phyloP scores from a whole-genome alignment of 2,888 invertebrate species.

The Eristalis arbustorum region DNA sequence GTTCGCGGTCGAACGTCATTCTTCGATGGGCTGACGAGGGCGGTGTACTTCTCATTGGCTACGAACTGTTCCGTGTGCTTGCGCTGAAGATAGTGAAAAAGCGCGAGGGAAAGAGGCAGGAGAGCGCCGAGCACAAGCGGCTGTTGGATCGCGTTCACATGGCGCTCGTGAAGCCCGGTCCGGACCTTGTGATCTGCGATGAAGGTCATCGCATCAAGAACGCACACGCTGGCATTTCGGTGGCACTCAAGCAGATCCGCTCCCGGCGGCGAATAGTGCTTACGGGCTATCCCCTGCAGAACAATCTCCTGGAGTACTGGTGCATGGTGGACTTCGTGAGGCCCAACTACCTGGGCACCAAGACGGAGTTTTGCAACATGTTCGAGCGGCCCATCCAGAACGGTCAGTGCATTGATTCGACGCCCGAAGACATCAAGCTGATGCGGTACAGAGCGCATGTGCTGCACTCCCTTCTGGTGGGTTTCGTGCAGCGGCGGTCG shows the following conservation, averaged over 20 bases:
- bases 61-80: constrained; percentile 96
- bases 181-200: constrained; percentile 96
- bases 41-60: constrained; percentile 97
- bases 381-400: constrained; percentile 99
- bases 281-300: constrained; percentile 99
- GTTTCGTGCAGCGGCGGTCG: constrained; percentile 97
- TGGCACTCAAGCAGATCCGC: constrained; percentile 95
- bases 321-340: constrained; percentile 99
- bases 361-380: constrained; percentile 98
- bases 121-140: constrained; percentile 82
- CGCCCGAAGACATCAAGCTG: constrained; percentile 94
- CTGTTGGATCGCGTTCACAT: constrained; percentile 92
- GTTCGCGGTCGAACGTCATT: constrained; percentile 92
- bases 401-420: constrained; percentile 98
- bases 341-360: constrained; percentile 97
- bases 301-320: constrained; percentile 98
- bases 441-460: constrained; percentile 98
- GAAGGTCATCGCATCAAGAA: constrained; percentile 99
- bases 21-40: constrained; percentile 92
- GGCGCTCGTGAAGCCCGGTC: constrained; percentile 93
- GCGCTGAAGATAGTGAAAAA: constrained; percentile 87
- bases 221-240: constrained; percentile 97
- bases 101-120: constrained; percentile 81
- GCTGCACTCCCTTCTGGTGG: constrained; percentile 94
- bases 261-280: constrained; percentile 96